phyloP scores from a whole-genome alignment of 2,888 invertebrate species.

The Dynastes maya region DNA sequence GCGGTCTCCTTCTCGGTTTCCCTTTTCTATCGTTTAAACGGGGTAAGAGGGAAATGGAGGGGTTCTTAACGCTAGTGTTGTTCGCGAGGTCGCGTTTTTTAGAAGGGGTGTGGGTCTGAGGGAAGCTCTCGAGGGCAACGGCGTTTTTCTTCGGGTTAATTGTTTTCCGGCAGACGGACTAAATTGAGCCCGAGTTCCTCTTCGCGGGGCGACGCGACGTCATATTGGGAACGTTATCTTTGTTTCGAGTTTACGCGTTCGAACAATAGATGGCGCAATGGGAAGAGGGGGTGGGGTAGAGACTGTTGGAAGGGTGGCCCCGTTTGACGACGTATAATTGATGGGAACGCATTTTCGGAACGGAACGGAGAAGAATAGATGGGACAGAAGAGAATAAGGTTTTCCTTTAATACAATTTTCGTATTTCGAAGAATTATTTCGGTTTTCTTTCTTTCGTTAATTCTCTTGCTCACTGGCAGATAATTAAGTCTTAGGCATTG shows the following conservation, averaged over 20 bases:
- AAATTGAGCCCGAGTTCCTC: slow-evolving; percentile 12
- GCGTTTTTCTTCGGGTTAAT: slow-evolving; percentile 30
- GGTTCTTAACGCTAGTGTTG: no score
- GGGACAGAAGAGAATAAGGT: no score
- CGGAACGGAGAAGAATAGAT: no score
- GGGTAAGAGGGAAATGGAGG: background rate
- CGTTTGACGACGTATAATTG: slow-evolving; percentile 8
- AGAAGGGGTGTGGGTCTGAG: background rate
- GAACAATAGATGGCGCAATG: slow-evolving; percentile 2
- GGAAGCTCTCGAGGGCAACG: background rate
- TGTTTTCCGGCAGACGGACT: slow-evolving; percentile 33
- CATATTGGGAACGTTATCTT: slow-evolving; percentile 32
- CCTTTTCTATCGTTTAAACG: background rate
- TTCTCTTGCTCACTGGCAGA: no score
- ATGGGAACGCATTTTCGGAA: background rate
- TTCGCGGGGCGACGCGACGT: slow-evolving; percentile 7
- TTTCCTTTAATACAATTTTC: no score
- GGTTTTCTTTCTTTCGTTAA: no score
- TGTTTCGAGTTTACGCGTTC: slow-evolving; percentile 20
- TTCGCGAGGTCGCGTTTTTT: no score
- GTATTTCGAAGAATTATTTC: no score
- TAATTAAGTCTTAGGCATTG: no score
- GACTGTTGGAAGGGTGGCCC: background rate
- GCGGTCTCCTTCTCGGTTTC: background rate
- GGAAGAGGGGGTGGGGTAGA: background rate